Percentiles rank a stretch among this genome's conserved stretches.
Evolutionary conservation across 2,888 invertebrate species (phyloP).

Genomic region (Hirudinaria manillensis): DNA sequence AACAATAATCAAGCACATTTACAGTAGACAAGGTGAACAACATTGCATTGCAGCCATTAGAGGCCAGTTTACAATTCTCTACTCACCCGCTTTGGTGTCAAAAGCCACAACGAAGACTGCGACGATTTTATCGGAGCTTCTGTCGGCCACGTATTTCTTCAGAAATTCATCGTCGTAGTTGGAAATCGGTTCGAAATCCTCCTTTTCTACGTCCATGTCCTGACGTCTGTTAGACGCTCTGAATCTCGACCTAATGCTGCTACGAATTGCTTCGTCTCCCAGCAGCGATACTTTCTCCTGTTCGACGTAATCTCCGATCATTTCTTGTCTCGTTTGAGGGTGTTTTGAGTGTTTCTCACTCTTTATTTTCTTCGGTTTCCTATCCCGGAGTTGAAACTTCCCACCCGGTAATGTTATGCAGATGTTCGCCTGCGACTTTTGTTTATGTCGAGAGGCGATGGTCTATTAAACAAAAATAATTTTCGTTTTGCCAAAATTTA

Average conservation of each 20-base stretch:
- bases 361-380: background rate
- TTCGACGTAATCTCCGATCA: background rate
- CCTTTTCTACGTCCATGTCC: background rate
- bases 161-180: background rate
- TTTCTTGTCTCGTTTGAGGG: background rate
- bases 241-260: background rate
- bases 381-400: too few species aligned
- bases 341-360: background rate
- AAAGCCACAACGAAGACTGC: conserved; percentile 56
- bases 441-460: too few species aligned
- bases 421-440: too few species aligned
- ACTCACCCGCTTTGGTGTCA: conserved; percentile 48
- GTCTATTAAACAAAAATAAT: too few species aligned
- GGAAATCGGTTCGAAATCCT: background rate
- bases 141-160: background rate
- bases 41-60: too few species aligned
- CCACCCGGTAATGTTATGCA: too few species aligned
- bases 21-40: too few species aligned
- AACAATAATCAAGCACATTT: too few species aligned
- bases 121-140: conserved; percentile 43
- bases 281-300: background rate
- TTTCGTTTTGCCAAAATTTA: too few species aligned
- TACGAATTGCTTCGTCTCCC: background rate
- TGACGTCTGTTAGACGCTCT: background rate
- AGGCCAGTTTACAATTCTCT: too few species aligned